phyloP scores from a whole-genome alignment of 37 sponge, comb jelly and placozoan species.

The Spongilla lacustris region DNA sequence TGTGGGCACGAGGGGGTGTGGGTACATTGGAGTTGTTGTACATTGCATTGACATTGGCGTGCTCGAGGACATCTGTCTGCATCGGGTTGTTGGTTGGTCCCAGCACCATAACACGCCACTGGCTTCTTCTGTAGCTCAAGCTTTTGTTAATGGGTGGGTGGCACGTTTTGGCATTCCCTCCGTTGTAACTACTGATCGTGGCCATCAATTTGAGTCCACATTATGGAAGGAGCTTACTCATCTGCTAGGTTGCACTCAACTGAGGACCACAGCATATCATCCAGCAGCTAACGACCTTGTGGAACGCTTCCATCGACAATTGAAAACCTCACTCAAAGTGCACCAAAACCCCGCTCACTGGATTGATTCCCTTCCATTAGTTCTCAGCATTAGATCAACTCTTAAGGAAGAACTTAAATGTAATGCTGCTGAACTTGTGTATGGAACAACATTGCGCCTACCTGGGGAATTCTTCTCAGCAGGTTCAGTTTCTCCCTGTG shows the following conservation, averaged over 20 bases:
- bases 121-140: slow-evolving; percentile 48
- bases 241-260: slow-evolving; percentile 30
- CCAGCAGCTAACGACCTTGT: slow-evolving; percentile 42
- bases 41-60: no score
- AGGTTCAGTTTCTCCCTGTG: no score
- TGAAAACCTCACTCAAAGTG: slow-evolving; percentile 53
- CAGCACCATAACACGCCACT: no score
- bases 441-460: no score
- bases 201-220: slow-evolving; percentile 54
- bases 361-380: slow-evolving; percentile 33
- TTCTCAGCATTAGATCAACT: slow-evolving; percentile 35
- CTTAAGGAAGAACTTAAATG: slow-evolving; percentile 44
- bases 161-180: slow-evolving; percentile 55
- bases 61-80: no score
- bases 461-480: no score
- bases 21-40: no score
- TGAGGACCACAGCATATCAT: slow-evolving; percentile 49
- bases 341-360: slow-evolving; percentile 26
- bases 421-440: slow-evolving; percentile 30
- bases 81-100: no score
- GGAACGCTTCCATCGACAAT: slow-evolving; percentile 46
- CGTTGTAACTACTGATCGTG: background rate
- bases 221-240: slow-evolving; percentile 39
- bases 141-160: slow-evolving; percentile 41
- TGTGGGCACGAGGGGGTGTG: no score